Conservation (phyloP, 2,888 invertebrate genomes). For the Parnassius glacialis region DNA sequence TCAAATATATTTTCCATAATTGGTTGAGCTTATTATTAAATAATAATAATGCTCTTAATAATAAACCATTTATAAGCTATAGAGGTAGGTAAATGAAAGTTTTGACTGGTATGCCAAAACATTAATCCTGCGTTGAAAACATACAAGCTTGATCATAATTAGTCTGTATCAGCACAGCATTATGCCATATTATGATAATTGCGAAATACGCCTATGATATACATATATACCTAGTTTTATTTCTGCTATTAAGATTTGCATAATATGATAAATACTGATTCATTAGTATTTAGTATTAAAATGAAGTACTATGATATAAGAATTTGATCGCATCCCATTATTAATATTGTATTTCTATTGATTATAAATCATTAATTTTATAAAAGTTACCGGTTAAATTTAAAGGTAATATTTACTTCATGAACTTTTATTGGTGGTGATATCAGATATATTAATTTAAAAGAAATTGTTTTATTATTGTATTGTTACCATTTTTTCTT, state of each 20-base stretch:
- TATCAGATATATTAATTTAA: constrained; percentile 2
- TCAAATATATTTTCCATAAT: no score
- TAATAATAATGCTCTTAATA: no score
- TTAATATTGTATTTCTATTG: neutral
- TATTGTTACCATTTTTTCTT: constrained; percentile 6
- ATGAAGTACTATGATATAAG: neutral
- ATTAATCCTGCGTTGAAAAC: no score
- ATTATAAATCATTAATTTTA: constrained; percentile 4
- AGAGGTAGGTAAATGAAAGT: no score
- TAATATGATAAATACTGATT: constrained; percentile 9
- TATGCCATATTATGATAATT: neutral
- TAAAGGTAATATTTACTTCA: neutral
- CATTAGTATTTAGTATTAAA: constrained; percentile 3
- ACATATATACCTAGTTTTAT: neutral
- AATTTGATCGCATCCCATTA: neutral
- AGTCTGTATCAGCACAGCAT: neutral
- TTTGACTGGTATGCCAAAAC: no score
- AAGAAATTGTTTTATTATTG: constrained; percentile 12
- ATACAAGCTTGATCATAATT: neutral
- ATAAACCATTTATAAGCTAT: no score
- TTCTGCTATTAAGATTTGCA: constrained; percentile 10
- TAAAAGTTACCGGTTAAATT: constrained; percentile 8
- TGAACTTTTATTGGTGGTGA: neutral
- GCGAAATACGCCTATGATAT: neutral
- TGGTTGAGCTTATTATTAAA: no score